Evolutionary conservation across 2,888 invertebrate species (phyloP).

Genomic region (Hypsopygia costalis): DNA sequence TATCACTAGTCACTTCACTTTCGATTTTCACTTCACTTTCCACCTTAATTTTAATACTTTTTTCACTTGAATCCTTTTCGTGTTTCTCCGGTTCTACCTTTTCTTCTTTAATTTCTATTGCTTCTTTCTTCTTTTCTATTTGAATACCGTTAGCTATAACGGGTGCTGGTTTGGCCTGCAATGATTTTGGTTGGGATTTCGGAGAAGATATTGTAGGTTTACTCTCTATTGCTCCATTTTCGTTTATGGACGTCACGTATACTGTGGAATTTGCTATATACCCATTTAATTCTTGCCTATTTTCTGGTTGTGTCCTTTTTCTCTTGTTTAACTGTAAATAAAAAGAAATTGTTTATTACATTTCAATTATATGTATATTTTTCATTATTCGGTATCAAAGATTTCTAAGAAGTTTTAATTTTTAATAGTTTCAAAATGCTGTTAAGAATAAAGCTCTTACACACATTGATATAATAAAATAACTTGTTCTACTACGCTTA

Average conservation of each 20-base stretch:
- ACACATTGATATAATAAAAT: too few species aligned
- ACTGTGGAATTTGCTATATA: conserved; percentile 91
- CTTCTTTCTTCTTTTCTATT: conserved; percentile 37
- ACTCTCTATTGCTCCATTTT: conserved; percentile 71
- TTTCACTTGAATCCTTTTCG: conserved; percentile 68
- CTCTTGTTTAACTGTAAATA: conserved; percentile 82
- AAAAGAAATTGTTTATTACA: conserved; percentile 1
- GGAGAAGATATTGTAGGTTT: conserved; percentile 72
- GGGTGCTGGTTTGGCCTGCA: conserved; percentile 70
- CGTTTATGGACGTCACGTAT: conserved; percentile 88
- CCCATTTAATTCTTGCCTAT: conserved; percentile 85
- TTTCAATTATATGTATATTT: neutral
- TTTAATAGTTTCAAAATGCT: too few species aligned
- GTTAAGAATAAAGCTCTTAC: too few species aligned
- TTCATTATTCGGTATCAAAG: too few species aligned
- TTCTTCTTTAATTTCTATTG: conserved; percentile 39
- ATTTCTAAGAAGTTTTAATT: too few species aligned
- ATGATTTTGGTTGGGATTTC: conserved; percentile 64
- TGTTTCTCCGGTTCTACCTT: conserved; percentile 59
- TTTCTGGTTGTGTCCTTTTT: conserved; percentile 73
- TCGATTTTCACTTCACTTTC: conserved; percentile 46
- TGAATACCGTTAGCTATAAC: conserved; percentile 67
- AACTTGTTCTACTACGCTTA: too few species aligned
- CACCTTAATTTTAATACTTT: conserved; percentile 53
- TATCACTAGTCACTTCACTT: conserved; percentile 61